Conservation (phyloP, 1,140 invertebrate genomes). For the Alviniconcha marisindica region DNA sequence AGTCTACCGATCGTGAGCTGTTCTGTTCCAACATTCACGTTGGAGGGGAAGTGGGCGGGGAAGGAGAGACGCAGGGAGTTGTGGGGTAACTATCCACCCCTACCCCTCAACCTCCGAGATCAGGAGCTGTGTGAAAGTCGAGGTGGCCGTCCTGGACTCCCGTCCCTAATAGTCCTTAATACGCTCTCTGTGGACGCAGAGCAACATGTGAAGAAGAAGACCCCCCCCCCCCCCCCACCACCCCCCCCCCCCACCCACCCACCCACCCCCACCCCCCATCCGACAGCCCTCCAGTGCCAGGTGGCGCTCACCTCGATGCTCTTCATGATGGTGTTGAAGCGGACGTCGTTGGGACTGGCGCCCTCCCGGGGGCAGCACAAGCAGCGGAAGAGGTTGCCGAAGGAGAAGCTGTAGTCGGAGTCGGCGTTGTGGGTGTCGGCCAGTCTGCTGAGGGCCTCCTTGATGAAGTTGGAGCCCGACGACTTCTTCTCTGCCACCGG, state of each 20-base stretch:
- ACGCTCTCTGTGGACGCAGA: too few relatives aligned
- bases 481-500: neutral
- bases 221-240: neutral
- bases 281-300: too few relatives aligned
- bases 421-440: neutral
- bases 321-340: conserved; percentile 51
- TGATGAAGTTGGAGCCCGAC: conserved; percentile 29
- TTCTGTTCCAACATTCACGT: too few relatives aligned
- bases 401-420: conserved; percentile 45
- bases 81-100: too few relatives aligned
- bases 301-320: conserved; percentile 46
- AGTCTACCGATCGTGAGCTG: too few relatives aligned
- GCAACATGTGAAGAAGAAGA: too few relatives aligned
- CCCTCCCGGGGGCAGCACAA: conserved; percentile 45
- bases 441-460: conserved; percentile 27
- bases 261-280: neutral
- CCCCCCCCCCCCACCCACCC: neutral
- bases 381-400: conserved; percentile 45
- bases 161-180: too few relatives aligned
- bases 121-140: too few relatives aligned
- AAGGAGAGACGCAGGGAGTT: too few relatives aligned
- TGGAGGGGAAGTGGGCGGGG: too few relatives aligned
- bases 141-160: too few relatives aligned
- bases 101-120: too few relatives aligned
- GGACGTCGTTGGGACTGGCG: conserved; percentile 34